A percentile compares a stretch with the other conserved stretches of the same genome.
phyloP scores from a whole-genome alignment of 2,888 invertebrate genomes.

The Tipula confusa region DNA sequence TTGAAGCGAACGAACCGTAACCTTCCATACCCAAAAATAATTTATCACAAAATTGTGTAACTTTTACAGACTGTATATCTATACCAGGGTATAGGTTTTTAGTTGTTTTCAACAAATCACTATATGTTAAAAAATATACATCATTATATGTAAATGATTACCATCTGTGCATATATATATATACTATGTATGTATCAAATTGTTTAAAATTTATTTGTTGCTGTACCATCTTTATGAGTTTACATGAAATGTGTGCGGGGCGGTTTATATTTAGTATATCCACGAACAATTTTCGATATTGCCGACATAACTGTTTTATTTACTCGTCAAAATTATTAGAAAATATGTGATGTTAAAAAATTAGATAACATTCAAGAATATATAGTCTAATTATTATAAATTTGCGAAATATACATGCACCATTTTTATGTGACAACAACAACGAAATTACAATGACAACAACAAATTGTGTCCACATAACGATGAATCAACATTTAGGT shows the following conservation, averaged over 20 bases:
- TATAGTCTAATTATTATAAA: too few relatives aligned
- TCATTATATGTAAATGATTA: constrained; percentile 20
- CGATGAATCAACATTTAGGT: too few relatives aligned
- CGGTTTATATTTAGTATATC: too few relatives aligned
- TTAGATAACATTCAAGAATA: too few relatives aligned
- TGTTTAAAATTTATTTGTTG: not conserved
- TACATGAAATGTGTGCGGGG: not conserved
- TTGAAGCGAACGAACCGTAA: not conserved
- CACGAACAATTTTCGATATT: too few relatives aligned
- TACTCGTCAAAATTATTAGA: too few relatives aligned
- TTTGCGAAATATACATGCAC: too few relatives aligned
- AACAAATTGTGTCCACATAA: too few relatives aligned
- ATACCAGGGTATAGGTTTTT: not conserved
- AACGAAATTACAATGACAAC: too few relatives aligned
- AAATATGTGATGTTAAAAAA: too few relatives aligned
- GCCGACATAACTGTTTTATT: too few relatives aligned
- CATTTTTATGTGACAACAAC: too few relatives aligned
- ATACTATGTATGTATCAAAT: not conserved
- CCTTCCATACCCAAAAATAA: not conserved
- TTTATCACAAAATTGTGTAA: not conserved
- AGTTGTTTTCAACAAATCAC: not conserved
- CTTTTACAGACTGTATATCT: not conserved
- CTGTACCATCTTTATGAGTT: not conserved
- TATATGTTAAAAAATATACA: constrained; percentile 16
- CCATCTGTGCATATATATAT: not conserved